Conservation (phyloP, 2,797 vertebrate species). For the Lacerta agilis region DNA sequence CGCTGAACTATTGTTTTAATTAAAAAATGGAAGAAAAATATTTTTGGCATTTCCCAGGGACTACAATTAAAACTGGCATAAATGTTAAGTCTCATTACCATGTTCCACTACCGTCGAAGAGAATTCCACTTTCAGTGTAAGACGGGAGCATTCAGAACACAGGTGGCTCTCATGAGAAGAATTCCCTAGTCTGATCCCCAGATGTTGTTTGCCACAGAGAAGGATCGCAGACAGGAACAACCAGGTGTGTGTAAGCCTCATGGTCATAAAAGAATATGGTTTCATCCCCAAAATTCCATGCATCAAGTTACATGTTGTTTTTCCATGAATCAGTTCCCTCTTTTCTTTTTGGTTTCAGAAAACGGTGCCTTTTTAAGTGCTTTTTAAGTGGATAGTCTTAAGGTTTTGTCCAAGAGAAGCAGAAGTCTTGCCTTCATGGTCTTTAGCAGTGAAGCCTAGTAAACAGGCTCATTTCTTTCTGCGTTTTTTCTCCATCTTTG, state of each 20-base stretch:
- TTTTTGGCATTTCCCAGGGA: no score
- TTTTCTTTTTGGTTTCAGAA: slow-evolving; percentile 62
- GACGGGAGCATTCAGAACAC: slow-evolving; percentile 87
- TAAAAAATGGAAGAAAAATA: no score
- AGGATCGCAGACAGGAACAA: slow-evolving; percentile 82
- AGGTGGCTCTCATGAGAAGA: slow-evolving; percentile 74
- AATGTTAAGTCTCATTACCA: slow-evolving; percentile 78
- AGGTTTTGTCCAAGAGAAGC: slow-evolving; percentile 71
- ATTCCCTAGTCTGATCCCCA: slow-evolving; percentile 81
- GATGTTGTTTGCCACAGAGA: slow-evolving; percentile 84
- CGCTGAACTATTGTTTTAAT: no score
- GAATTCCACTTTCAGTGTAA: slow-evolving; percentile 93
- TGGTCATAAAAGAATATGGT: slow-evolving; percentile 74
- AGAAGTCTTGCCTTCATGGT: slow-evolving; percentile 81
- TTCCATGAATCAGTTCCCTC: slow-evolving; percentile 70
- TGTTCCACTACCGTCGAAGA: slow-evolving; percentile 92
- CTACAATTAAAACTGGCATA: neutral
- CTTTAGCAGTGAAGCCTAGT: slow-evolving; percentile 78
- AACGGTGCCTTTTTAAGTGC: slow-evolving; percentile 63
- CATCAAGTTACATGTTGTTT: slow-evolving; percentile 74
- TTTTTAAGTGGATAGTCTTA: slow-evolving; percentile 64
- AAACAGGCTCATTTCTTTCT: slow-evolving; percentile 95
- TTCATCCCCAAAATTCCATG: slow-evolving; percentile 73
- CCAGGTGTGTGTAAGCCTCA: slow-evolving; percentile 85
- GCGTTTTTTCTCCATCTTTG: slow-evolving; percentile 98